Percentiles rank a stretch among this genome's conserved stretches.
phyloP scores from a whole-genome alignment of 2,888 invertebrate species.

The Desoria tigrina region DNA sequence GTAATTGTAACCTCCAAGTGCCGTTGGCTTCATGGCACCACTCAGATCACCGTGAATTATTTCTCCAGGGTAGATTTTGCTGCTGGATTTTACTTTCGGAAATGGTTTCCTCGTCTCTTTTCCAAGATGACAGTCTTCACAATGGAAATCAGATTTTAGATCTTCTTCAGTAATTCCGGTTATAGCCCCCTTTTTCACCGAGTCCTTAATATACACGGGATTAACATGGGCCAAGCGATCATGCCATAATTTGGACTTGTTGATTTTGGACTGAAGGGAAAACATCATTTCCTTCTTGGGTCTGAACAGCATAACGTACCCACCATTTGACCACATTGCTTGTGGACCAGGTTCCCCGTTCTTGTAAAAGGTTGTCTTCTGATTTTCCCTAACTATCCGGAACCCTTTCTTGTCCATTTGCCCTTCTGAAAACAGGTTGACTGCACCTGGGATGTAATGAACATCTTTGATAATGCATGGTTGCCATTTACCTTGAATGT shows the following conservation, averaged over 20 bases:
- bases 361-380: slow-evolving; percentile 5
- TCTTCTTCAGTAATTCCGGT: slow-evolving; percentile 18
- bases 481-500: slow-evolving; percentile 20
- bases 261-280: slow-evolving; percentile 16
- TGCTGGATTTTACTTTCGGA: neutral
- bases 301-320: neutral
- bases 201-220: slow-evolving; percentile 21
- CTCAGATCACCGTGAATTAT: slow-evolving; percentile 28
- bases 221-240: slow-evolving; percentile 28
- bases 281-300: neutral
- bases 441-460: slow-evolving; percentile 28
- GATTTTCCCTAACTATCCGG: slow-evolving; percentile 18
- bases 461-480: slow-evolving; percentile 22
- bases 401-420: slow-evolving; percentile 31
- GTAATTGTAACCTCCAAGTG: slow-evolving; percentile 16
- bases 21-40: slow-evolving; percentile 17
- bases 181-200: slow-evolving; percentile 23
- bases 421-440: slow-evolving; percentile 38
- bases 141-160: neutral
- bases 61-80: slow-evolving; percentile 18
- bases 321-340: slow-evolving; percentile 13
- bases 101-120: slow-evolving; percentile 8
- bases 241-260: slow-evolving; percentile 15
- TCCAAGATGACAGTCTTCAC: slow-evolving; percentile 19
- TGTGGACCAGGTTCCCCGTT: slow-evolving; percentile 15